Base-by-base conservation (phyloP, 2,888 invertebrate species). In the Caenorhabditis angaria region DNA sequence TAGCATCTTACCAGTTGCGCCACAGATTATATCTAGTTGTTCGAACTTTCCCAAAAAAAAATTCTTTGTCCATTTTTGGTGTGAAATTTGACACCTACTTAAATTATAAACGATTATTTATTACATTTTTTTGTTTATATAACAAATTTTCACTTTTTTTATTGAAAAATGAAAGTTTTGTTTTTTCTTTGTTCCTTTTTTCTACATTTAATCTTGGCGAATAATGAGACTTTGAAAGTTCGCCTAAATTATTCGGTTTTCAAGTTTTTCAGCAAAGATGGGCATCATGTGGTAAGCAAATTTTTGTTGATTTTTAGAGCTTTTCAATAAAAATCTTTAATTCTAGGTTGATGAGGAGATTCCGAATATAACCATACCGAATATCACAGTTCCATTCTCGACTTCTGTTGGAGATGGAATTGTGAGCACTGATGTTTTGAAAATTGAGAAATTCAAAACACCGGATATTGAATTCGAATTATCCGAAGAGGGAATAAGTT, bases 351-450 rank as follows among this genome's bases (percentile, higher is more conserved):
- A 78, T 50, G 73, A 76, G 61, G 85, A 85, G 59, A 76, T 85
- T 51, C 84, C 83, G n/a, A 79, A 82, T 41, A 76, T 83, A 24
- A 71, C 58, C 14, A 80, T 83, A 53, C 85, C 85, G 8, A 66
- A 70, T 25, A 77, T 85, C 27, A 70, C 63, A 8, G 53, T 83
- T 18, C 83, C 84, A 29, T 83, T 85, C 51, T 64, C 76, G 27
- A 76, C 69, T 0, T 78, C 80, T 2, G 78, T 83, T 22, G 82
- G 82, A 12, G 61, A 35, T 8, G 84, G 84, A 12, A 58, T 63
- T 24, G 82, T 84, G 10, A 64, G 58, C n/a, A 81, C 82, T 20
- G 41, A 65, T 29, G 70, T 76, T 8, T 57, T 85, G 65, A 79
- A 76, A 27, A 81, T 85, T 22, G 64, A 72, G 25, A 80, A 77